Evolutionary conservation across 64 coral and sea anemone genomes (phyloP).

Genomic region (Porites australiensis): DNA sequence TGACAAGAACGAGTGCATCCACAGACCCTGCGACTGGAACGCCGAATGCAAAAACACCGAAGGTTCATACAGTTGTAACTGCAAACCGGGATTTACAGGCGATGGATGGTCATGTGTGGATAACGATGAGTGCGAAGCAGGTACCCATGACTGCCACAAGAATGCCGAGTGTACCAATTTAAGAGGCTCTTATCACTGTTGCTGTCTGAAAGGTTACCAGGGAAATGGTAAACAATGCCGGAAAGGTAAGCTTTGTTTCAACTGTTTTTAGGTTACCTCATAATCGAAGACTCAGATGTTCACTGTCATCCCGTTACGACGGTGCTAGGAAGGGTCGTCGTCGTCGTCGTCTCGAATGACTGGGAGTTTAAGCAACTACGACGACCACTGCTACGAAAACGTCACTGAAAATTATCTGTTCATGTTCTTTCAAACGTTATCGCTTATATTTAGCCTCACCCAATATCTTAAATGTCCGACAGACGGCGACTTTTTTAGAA

Average conservation of each 20-base stretch:
- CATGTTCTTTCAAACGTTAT: too few relatives aligned
- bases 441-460: too few relatives aligned
- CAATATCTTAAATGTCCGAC: too few relatives aligned
- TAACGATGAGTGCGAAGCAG: conserved; percentile 17
- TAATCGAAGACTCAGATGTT: too few relatives aligned
- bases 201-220: neutral
- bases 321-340: too few relatives aligned
- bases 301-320: too few relatives aligned
- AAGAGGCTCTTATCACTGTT: conserved; percentile 5
- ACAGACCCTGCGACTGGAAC: conserved; percentile 1
- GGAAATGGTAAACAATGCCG: conserved; percentile 2
- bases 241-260: neutral
- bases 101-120: conserved; percentile 14
- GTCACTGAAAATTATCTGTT: too few relatives aligned
- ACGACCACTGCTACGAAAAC: too few relatives aligned
- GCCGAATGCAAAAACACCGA: conserved; percentile 31
- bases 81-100: conserved; percentile 7
- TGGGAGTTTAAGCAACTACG: too few relatives aligned
- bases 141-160: neutral
- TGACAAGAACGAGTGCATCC: conserved; percentile 23
- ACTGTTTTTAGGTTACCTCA: neutral
- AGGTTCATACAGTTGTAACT: conserved; percentile 23
- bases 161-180: neutral
- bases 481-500: too few relatives aligned
- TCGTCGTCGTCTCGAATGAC: too few relatives aligned